Percentiles rank a stretch among this genome's conserved stretches.
Evolutionary conservation across 2,888 invertebrate genomes (phyloP).

Genomic region (Prosapia bicincta): DNA sequence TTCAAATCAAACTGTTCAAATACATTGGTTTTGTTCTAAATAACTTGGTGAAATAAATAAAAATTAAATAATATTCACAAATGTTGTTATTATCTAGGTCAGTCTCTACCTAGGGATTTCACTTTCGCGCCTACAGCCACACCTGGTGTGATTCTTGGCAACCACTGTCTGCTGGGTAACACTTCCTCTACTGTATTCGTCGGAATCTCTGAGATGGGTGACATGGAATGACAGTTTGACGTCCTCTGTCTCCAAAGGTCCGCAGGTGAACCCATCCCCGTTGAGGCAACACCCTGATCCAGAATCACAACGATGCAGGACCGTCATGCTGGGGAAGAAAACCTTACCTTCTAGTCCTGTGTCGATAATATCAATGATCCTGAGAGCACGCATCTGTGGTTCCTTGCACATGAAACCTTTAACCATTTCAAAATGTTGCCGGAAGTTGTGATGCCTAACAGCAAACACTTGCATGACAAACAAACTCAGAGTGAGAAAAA

Average conservation of each 20-base stretch:
- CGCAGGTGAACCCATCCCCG: not conserved
- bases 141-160: constrained; percentile 10
- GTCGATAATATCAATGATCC: not conserved
- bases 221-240: constrained; percentile 13
- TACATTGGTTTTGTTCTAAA: too few species aligned
- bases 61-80: too few species aligned
- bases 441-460: not conserved
- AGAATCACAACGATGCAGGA: constrained; percentile 16
- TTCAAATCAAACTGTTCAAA: too few species aligned
- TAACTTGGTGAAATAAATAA: too few species aligned
- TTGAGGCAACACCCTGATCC: constrained; percentile 5
- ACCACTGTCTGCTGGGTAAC: not conserved
- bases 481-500: too few species aligned
- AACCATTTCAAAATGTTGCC: not conserved
- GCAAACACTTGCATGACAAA: not conserved
- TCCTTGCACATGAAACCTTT: not conserved
- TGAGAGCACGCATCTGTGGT: not conserved
- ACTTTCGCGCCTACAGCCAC: too few species aligned
- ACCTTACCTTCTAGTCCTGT: not conserved
- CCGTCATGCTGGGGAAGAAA: not conserved
- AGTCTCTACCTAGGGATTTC: too few species aligned
- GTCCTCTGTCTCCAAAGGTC: not conserved
- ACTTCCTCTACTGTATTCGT: not conserved
- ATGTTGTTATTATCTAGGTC: too few species aligned
- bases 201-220: not conserved